Base-by-base conservation (phyloP, 2,797 vertebrate genomes). In the Liparis tanakae region DNA sequence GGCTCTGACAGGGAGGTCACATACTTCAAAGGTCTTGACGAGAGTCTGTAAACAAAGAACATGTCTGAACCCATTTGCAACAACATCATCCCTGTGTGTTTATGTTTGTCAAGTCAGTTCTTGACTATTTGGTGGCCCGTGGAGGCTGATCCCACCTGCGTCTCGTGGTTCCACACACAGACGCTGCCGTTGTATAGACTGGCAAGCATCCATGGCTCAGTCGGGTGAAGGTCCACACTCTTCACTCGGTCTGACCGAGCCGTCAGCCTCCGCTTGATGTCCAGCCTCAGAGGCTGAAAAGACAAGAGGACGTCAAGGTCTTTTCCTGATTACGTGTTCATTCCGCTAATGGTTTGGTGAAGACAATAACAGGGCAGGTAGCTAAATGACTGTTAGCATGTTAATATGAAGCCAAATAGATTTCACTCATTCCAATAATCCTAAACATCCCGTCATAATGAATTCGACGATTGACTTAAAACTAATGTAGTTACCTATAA, bases 21-120 rank as follows among this genome's bases (percentile, higher is more conserved):
- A 98, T 5, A 99, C 97, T 92, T 99, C 98, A 90, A 99, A 99
- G 0, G 97, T 99, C 94, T 99, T 99, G 82, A 99, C 98, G 34
- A 99, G 91, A 0, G 97, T 99, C 98, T 99, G 78, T 59, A 88
- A 82, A 56, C 41, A 83, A 71, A 17, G 8, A 55, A 7, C 3
- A 71, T 17, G 20, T 1, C 0, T 13, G 8, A n/a, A 17, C 22
- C 0, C 1, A 17, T 36, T 53, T 39, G 4, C 41, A 43, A 53
- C 41, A 43, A 53, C 46, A 65, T 59, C 6, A 20, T 43, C 12
- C 12, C 10, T 53, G 9, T 20, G 33, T 30, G 25, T 14, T 48
- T 5, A 9, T 1, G n/a, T 5, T 10, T 53, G 9, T 22, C 25
- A 30, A 30, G 25, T 30, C 25, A 14, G 39, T 41, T 41, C 14